A percentile compares a stretch with the other conserved stretches of the same genome.
Evolutionary conservation across 2,113 vertebrate genomes (phyloP).

Genomic region (Colius striatus): DNA sequence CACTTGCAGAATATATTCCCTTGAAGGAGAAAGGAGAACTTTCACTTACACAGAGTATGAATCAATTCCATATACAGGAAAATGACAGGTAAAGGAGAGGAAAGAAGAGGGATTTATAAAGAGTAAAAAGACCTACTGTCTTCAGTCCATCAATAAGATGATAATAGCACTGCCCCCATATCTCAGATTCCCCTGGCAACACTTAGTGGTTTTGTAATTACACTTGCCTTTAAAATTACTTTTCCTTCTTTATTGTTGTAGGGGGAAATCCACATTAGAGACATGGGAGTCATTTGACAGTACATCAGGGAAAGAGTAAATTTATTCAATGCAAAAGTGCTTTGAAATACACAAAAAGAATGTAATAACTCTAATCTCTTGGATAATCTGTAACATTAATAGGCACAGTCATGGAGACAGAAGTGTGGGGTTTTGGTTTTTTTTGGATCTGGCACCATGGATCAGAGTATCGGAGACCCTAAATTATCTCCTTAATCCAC

Average conservation of each 20-base stretch:
- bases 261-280: not conserved
- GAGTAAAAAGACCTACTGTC: not conserved
- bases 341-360: conserved; percentile 13
- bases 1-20: not conserved
- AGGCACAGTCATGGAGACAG: not conserved
- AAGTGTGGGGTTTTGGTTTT: not conserved
- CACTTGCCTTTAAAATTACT: conserved; percentile 3
- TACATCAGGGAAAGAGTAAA: not conserved
- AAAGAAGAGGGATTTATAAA: not conserved
- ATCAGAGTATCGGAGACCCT: not conserved
- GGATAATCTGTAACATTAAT: not conserved
- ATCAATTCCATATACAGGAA: not conserved
- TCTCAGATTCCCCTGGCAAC: not conserved
- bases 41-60: not conserved
- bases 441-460: not conserved
- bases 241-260: not conserved
- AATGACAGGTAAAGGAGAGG: not conserved
- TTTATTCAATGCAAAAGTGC: not conserved
- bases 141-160: not conserved
- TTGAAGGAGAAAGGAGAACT: not conserved
- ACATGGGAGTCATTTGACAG: not conserved
- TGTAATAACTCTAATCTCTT: not conserved
- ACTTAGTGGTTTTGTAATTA: not conserved
- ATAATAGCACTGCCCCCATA: not conserved
- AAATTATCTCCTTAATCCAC: conserved; percentile 1